Evolutionary conservation across 2,113 vertebrate genomes (phyloP).

Genomic region (Lasiurus cinereus): DNA sequence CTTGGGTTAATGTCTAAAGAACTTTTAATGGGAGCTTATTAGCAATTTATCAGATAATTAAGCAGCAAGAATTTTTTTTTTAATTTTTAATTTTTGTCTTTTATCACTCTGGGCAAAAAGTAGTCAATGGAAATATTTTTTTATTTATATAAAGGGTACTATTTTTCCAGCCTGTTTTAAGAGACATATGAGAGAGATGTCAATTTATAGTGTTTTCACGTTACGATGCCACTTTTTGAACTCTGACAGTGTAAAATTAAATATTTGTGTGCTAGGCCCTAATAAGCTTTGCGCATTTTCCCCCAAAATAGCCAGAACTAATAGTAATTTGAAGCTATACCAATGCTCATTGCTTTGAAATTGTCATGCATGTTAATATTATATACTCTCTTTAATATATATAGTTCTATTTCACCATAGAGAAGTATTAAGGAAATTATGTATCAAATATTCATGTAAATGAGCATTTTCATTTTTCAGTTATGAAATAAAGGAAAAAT

Average conservation of each 20-base stretch:
- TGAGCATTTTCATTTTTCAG: slow-evolving; percentile 69
- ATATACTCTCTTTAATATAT: slow-evolving; percentile 58
- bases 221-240: slow-evolving; percentile 57
- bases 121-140: slow-evolving; percentile 68
- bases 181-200: slow-evolving; percentile 32
- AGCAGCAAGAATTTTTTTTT: slow-evolving; percentile 72
- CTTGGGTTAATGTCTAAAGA: slow-evolving; percentile 75
- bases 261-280: slow-evolving; percentile 15
- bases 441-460: slow-evolving; percentile 72
- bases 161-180: slow-evolving; percentile 73
- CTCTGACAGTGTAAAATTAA: slow-evolving; percentile 54
- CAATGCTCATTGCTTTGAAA: slow-evolving; percentile 58
- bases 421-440: slow-evolving; percentile 71
- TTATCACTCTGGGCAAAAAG: slow-evolving; percentile 73
- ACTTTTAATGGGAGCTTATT: slow-evolving; percentile 67
- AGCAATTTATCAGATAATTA: slow-evolving; percentile 74
- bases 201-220: slow-evolving; percentile 46
- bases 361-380: slow-evolving; percentile 67
- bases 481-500: slow-evolving; percentile 77
- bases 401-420: slow-evolving; percentile 65
- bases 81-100: slow-evolving; percentile 68
- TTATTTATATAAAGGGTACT: slow-evolving; percentile 65
- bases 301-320: slow-evolving; percentile 42
- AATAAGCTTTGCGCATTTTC: slow-evolving; percentile 48
- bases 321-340: slow-evolving; percentile 64